Evolutionary conservation across 2,888 invertebrate species (phyloP), one percentile per base, ranked within the genome.

Genomic region (Hemaris fuciformis): DNA sequence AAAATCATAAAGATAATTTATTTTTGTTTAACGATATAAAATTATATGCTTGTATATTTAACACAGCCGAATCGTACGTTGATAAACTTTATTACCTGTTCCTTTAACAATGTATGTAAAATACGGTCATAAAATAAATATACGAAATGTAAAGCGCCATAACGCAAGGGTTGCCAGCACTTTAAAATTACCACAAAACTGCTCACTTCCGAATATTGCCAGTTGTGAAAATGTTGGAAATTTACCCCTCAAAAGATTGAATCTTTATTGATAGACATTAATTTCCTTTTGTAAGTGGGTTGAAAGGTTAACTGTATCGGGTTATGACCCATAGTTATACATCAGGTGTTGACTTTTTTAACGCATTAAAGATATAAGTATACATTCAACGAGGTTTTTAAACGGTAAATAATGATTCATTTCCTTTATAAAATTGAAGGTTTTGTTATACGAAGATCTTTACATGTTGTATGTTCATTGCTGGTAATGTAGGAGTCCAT

Each of bases 261-360:
- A 59, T 59, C 38, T 60, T 60, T 60, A 53, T 60, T 60, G 41
- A 53, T 53, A 27, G 25, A 15, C 48, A 25, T 60, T 60, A 53
- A 60, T 60, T 53, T 22, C 41, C 22, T 27, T n/a, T 53, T 53
- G 46, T 46, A 53, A 53, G 31, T 53, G 53, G 53, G 13, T 41
- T 42, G 41, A 53, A 25, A 41, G 60, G 53, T 60, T 60, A 41
- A 53, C 53, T 25, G 41, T 15, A 27, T 41, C 38, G 41, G 3
- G 15, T 27, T 59, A 27, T 38, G 13, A 4, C 20, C 20, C 22
- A 45, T 22, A 13, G 10, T 13, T 3, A 22, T 8, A 53, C 20
- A n/a, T 13, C 13, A 53, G 18, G 53, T 53, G 48, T 48, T 48
- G 31, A 31, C 4, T 13, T 22, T 13, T 20, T 43, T 43, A 45